Evolutionary conservation across 2,113 vertebrate genomes (phyloP).

Genomic region (Xiphophorus maculatus): DNA sequence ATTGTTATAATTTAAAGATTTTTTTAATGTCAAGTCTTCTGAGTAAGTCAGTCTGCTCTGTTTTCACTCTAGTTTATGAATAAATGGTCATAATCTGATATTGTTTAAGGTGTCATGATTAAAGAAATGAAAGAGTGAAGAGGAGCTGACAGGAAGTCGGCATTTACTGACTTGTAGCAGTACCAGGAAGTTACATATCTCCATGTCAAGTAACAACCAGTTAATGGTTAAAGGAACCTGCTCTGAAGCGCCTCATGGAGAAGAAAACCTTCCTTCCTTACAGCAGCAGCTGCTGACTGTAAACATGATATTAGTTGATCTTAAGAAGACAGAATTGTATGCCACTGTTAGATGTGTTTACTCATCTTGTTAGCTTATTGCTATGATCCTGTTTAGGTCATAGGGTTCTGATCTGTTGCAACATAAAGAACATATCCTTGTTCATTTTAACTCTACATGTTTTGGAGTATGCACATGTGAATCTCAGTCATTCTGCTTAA

Average conservation of each 20-base stretch:
- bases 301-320: neutral
- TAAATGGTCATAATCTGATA: too few relatives aligned
- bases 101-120: too few relatives aligned
- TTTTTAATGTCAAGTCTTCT: too few relatives aligned
- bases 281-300: slow-evolving; percentile 8
- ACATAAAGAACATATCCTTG: too few relatives aligned
- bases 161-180: too few relatives aligned
- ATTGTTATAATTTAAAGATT: too few relatives aligned
- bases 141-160: too few relatives aligned
- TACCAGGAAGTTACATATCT: neutral
- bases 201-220: neutral
- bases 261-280: neutral
- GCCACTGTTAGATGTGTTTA: slow-evolving; percentile 1
- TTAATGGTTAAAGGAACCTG: slow-evolving; percentile 15
- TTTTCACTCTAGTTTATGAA: too few relatives aligned
- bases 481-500: too few relatives aligned
- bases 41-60: too few relatives aligned
- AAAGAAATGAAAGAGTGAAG: too few relatives aligned
- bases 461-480: neutral
- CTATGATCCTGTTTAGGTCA: neutral
- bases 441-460: neutral
- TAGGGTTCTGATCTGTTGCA: too few relatives aligned
- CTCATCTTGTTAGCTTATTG: neutral
- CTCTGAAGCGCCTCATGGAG: neutral
- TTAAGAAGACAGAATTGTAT: neutral